Percentiles rank a stretch among this genome's conserved stretches.
Conservation (phyloP, 2,797 vertebrate genomes). For the Meriones psammophilus region DNA sequence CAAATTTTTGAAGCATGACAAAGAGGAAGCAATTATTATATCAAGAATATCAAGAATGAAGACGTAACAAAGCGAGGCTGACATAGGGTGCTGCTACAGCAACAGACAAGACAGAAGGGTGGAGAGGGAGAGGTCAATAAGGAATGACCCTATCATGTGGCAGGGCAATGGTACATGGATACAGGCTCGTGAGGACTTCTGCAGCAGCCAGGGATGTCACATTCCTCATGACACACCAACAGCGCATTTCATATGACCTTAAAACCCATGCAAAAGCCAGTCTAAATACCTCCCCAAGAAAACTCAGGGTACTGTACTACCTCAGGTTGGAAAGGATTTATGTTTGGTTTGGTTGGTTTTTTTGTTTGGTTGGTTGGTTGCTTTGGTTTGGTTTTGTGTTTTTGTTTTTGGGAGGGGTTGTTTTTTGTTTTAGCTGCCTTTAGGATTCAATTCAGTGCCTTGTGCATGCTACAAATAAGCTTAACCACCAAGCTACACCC, state of each 20-base stretch:
- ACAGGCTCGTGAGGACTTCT: background rate
- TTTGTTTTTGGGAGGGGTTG: background rate
- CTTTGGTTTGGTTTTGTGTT: too few relatives aligned
- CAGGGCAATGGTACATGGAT: background rate
- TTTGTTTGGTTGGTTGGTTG: background rate
- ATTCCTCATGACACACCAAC: background rate
- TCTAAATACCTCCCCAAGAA: background rate
- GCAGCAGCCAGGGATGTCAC: background rate
- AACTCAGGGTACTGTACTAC: conserved; percentile 24
- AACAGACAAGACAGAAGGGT: background rate
- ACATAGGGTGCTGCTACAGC: background rate
- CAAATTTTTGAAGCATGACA: background rate
- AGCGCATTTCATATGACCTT: background rate
- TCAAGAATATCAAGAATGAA: background rate
- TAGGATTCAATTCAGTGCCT: background rate
- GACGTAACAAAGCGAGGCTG: background rate
- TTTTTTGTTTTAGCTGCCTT: background rate
- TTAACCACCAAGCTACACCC: background rate
- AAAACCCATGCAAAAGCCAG: background rate
- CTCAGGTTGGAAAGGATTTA: background rate
- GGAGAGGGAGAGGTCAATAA: background rate
- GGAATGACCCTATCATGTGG: background rate
- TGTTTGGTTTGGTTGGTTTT: background rate
- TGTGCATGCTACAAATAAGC: background rate
- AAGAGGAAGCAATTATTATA: background rate